Percentiles rank a stretch among this genome's conserved stretches.
These are phyloP conservation scores for Hydropsyche tenuis DNA, from an alignment of 1,140 invertebrate species.

Conservation along the genomic window DNA sequence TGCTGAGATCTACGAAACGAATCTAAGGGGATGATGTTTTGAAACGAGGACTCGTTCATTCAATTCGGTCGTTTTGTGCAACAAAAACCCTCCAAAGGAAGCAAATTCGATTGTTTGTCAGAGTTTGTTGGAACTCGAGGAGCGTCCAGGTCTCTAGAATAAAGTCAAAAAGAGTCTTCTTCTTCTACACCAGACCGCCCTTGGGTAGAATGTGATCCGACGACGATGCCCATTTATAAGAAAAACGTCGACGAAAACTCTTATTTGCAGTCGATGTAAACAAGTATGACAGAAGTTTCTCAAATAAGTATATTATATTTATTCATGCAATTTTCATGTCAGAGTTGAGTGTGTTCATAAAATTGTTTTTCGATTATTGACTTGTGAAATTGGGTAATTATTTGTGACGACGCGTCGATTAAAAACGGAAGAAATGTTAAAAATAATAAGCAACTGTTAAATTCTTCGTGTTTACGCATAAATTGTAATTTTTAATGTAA, in stretches of 20 bases:
- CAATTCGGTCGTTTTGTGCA: not conserved
- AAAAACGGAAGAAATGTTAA: no score
- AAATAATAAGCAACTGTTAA: no score
- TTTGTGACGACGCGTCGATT: no score
- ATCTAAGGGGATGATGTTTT: no score
- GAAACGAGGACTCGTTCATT: not conserved
- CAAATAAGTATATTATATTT: not conserved
- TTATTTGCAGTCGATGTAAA: conserved; percentile 3
- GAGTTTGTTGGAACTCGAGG: not conserved
- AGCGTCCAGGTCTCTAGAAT: conserved; percentile 1
- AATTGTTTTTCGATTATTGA: no score
- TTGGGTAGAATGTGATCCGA: conserved; percentile 24
- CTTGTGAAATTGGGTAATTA: no score
- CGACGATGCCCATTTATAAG: not conserved
- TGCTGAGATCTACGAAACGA: no score
- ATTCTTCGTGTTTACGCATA: no score
- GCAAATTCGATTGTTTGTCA: conserved; percentile 26
- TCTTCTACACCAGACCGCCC: not conserved
- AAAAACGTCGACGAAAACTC: conserved; percentile 8
- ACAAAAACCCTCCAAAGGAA: conserved; percentile 1
- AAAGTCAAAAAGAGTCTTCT: conserved; percentile 23
- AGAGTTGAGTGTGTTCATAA: no score
- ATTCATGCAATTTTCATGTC: not conserved
- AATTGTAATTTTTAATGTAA: no score
- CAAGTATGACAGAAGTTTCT: not conserved